Conservation (phyloP, 1,140 invertebrate species). For the Euwallacea fornicatus region DNA sequence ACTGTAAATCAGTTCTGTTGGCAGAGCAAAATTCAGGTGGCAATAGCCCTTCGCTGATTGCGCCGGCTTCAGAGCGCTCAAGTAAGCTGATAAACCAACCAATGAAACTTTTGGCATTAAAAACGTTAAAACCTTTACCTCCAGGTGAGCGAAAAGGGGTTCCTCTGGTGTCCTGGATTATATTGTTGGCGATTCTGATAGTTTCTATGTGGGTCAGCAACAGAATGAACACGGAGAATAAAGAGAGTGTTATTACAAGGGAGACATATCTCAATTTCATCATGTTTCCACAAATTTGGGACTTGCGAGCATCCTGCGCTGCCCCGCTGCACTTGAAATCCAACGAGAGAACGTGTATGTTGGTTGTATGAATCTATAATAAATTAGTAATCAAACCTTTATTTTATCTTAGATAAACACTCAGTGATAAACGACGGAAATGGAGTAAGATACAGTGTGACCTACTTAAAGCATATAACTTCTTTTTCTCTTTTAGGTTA, state of each 20-base stretch:
- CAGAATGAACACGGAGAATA: constrained; percentile 12
- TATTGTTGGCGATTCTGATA: constrained; percentile 4
- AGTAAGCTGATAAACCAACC: background rate
- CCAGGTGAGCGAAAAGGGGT: background rate
- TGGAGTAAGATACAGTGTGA: no score
- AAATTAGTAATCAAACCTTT: no score
- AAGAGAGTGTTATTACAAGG: constrained; percentile 5
- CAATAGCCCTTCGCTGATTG: constrained; percentile 60
- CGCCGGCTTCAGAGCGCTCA: background rate
- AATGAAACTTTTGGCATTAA: background rate
- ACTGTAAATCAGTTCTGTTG: constrained; percentile 58
- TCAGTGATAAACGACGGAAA: no score
- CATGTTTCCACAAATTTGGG: no score
- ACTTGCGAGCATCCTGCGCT: no score
- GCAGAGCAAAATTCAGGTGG: constrained; percentile 65
- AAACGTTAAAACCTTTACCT: constrained; percentile 1
- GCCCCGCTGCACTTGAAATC: no score
- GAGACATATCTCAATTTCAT: constrained; percentile 12
- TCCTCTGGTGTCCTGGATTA: background rate
- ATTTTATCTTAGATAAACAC: no score
- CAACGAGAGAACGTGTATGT: no score
- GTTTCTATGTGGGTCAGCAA: constrained; percentile 11
- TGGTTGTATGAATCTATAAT: no score
- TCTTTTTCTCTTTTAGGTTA: no score
- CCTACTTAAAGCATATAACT: no score